Percentiles rank a stretch among this genome's conserved stretches.
Evolutionary conservation across 2,113 vertebrate species (phyloP).

Genomic region (Furnarius figulus): DNA sequence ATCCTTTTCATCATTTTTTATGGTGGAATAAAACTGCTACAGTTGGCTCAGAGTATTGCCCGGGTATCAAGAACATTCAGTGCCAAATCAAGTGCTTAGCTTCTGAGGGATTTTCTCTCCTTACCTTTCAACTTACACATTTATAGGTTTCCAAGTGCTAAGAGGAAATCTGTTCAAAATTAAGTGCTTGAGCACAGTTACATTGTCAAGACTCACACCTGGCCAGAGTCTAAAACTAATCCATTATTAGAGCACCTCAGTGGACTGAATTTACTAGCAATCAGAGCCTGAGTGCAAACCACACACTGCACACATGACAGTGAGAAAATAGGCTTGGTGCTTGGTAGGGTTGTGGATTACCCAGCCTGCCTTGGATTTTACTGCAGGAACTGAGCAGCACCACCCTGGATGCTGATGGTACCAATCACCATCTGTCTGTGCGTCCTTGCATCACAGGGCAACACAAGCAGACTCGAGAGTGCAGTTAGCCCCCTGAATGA

Average conservation of each 20-base stretch:
- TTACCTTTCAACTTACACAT: background rate
- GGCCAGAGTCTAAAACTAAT: background rate
- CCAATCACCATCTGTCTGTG: accelerated
- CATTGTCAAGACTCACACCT: background rate
- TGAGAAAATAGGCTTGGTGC: background rate
- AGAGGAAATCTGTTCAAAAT: slow-evolving; percentile 9
- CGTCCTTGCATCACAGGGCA: background rate
- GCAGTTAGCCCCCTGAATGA: background rate
- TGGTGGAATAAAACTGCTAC: background rate
- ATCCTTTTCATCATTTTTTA: background rate
- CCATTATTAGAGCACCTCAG: background rate
- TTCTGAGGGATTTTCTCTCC: background rate
- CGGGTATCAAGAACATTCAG: background rate
- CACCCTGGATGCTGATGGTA: background rate
- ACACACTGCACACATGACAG: background rate
- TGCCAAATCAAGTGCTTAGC: background rate
- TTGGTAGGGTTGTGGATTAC: background rate
- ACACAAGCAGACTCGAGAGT: background rate
- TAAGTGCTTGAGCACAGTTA: background rate
- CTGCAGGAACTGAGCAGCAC: background rate
- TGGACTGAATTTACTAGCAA: background rate
- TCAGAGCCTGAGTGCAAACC: background rate
- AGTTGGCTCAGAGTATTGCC: background rate
- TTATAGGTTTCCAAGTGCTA: background rate
- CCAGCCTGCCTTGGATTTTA: background rate